Conservation (phyloP, 2,113 vertebrate species). For the Dendrocopos noguchii region DNA sequence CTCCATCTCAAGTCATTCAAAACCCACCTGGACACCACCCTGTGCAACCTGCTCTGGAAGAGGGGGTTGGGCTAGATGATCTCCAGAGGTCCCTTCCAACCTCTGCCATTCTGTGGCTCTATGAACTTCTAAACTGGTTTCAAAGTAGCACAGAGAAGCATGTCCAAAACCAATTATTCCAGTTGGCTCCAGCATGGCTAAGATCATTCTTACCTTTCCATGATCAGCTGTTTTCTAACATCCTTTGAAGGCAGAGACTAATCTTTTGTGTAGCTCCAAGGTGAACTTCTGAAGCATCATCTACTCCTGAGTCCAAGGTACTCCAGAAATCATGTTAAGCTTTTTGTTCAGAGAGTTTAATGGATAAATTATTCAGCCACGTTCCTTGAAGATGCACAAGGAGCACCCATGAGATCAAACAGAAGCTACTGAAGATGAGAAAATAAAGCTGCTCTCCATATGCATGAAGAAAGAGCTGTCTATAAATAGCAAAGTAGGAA, state of each 20-base stretch:
- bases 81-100: too few species aligned
- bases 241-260: background rate
- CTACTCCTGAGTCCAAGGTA: accelerated
- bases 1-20: too few species aligned
- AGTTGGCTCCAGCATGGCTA: background rate
- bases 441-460: conserved; percentile 55
- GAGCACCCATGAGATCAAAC: conserved; percentile 41
- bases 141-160: background rate
- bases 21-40: too few species aligned
- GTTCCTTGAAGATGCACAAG: background rate
- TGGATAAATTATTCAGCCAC: background rate
- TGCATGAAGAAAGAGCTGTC: background rate
- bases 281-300: background rate
- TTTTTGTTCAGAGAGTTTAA: background rate
- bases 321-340: background rate
- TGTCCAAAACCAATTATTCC: background rate
- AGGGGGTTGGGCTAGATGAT: too few species aligned
- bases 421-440: conserved; percentile 3
- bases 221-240: background rate
- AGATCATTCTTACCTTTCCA: background rate
- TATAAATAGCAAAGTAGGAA: conserved; percentile 45
- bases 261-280: background rate
- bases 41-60: too few species aligned
- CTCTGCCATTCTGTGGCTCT: background rate
- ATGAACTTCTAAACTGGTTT: background rate